Evolutionary conservation across 2,113 vertebrate genomes (phyloP).

Genomic region (Carettochelys insculpta): DNA sequence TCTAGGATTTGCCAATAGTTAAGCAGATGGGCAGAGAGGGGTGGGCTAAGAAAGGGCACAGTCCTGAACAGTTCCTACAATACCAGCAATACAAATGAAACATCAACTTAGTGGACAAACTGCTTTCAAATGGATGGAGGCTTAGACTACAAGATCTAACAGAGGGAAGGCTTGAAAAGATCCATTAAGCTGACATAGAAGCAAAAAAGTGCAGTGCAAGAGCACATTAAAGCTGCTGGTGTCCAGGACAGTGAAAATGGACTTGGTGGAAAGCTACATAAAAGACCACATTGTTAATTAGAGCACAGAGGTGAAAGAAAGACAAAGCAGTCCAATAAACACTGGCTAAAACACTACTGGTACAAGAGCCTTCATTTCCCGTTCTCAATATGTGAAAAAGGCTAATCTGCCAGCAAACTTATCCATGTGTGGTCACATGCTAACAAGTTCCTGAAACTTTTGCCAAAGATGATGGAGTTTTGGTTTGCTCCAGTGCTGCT

Average conservation of each 20-base stretch:
- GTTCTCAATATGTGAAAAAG: background rate
- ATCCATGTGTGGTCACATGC: background rate
- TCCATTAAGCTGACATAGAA: background rate
- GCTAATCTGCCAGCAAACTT: background rate
- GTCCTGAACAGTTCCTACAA: background rate
- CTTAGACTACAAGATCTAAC: background rate
- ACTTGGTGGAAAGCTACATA: background rate
- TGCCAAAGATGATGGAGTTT: background rate
- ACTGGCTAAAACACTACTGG: background rate
- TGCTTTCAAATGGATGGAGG: background rate
- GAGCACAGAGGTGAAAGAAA: background rate
- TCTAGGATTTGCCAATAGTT: background rate
- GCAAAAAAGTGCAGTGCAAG: background rate
- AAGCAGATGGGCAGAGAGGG: background rate
- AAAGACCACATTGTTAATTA: background rate
- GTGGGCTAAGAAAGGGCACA: background rate
- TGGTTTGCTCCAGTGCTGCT: background rate
- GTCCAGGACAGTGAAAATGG: background rate
- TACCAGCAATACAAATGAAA: background rate
- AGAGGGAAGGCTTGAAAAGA: background rate
- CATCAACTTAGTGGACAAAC: background rate
- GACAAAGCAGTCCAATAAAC: background rate
- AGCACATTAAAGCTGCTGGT: background rate
- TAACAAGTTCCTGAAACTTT: background rate
- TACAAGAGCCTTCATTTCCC: background rate